Conservation (phyloP, 2,797 vertebrate species). For the Novumbra hubbsi region DNA sequence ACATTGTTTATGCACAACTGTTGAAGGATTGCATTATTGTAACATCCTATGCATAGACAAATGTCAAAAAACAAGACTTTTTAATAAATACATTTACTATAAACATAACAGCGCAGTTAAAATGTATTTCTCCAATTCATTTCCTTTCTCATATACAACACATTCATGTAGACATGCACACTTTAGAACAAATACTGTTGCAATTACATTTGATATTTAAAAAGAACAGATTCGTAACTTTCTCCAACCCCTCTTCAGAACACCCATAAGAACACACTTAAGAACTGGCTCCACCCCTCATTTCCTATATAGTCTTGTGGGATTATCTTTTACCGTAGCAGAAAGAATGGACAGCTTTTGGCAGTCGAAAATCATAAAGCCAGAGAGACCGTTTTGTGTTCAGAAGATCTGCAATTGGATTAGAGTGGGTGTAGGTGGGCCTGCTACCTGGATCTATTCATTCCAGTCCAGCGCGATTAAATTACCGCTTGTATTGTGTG, state of each 20-base stretch:
- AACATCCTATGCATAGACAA: not conserved
- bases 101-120: not conserved
- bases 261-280: not conserved
- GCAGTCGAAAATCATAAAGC: slow-evolving; percentile 1
- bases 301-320: slow-evolving; percentile 2
- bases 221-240: not conserved
- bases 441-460: slow-evolving; percentile 18
- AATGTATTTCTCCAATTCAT: not conserved
- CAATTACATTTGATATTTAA: not conserved
- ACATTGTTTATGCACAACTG: not conserved
- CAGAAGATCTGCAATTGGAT: slow-evolving; percentile 15
- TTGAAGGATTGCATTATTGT: not conserved
- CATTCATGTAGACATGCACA: not conserved
- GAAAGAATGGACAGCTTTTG: slow-evolving; percentile 18
- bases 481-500: slow-evolving; percentile 6
- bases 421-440: slow-evolving; percentile 15
- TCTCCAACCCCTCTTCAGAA: not conserved
- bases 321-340: not conserved
- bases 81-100: not conserved
- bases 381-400: slow-evolving; percentile 10
- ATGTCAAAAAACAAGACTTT: not conserved
- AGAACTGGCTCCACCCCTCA: not conserved
- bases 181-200: not conserved
- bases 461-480: slow-evolving; percentile 15
- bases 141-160: slow-evolving; percentile 1